Evolutionary conservation across 2,113 vertebrate species (phyloP).

Genomic region (Upupa epops): DNA sequence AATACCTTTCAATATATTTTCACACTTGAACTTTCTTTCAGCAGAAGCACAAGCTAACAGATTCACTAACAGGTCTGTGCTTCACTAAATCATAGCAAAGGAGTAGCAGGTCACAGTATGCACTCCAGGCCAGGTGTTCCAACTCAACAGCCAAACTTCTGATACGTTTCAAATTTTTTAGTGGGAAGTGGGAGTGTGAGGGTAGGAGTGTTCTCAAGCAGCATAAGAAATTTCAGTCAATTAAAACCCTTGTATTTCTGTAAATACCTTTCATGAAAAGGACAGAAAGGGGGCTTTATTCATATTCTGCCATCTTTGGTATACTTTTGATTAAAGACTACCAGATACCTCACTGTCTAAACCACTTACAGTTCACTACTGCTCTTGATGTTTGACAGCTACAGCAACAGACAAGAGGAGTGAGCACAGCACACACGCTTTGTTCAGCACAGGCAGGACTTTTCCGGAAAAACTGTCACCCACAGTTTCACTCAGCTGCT

Average conservation of each 20-base stretch:
- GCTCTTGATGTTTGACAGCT: neutral
- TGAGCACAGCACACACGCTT: neutral
- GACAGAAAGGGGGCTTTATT: neutral
- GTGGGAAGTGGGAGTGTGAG: no score
- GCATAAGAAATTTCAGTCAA: neutral
- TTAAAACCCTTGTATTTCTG: neutral
- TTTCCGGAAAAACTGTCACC: neutral
- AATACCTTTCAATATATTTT: neutral
- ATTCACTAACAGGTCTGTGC: slow-evolving; percentile 20
- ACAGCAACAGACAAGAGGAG: neutral
- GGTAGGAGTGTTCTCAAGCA: neutral
- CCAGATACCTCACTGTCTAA: neutral
- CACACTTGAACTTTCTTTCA: slow-evolving; percentile 20
- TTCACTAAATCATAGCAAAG: slow-evolving; percentile 39
- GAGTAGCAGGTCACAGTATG: slow-evolving; percentile 28
- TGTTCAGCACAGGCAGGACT: neutral
- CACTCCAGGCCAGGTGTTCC: neutral
- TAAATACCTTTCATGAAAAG: neutral
- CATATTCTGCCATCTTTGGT: neutral
- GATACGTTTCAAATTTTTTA: neutral
- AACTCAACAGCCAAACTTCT: slow-evolving; percentile 30
- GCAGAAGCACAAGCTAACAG: neutral
- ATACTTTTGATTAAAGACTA: neutral
- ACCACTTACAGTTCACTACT: neutral
- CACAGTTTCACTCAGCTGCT: neutral